Conservation (phyloP, 1,140 invertebrate species). For the Ips typographus region DNA sequence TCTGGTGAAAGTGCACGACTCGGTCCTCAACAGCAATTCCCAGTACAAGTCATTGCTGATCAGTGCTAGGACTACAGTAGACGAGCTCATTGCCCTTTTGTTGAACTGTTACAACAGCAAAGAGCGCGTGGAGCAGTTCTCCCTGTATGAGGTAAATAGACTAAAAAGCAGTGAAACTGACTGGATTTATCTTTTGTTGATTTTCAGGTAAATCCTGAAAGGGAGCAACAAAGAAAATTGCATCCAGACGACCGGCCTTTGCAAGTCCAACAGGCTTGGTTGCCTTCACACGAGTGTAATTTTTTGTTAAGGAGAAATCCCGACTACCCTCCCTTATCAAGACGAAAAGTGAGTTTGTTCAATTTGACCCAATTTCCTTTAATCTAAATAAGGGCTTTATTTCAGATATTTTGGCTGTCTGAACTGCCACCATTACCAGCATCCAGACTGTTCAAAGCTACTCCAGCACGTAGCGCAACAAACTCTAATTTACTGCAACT, state of each 20-base stretch:
- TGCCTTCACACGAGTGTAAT: constrained; percentile 64
- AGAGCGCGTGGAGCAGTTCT: constrained; percentile 82
- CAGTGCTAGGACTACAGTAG: constrained; percentile 85
- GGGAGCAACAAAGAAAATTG: constrained; percentile 82
- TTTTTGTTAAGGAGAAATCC: constrained; percentile 77
- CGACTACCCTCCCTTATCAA: constrained; percentile 67
- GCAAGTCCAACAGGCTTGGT: constrained; percentile 79
- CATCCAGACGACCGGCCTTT: constrained; percentile 83
- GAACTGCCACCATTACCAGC: constrained; percentile 42
- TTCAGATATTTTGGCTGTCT: constrained; percentile 48
- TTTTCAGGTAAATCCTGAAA: constrained; percentile 59
- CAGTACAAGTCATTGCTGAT: constrained; percentile 91
- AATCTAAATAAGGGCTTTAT: constrained; percentile 1
- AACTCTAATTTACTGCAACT: constrained; percentile 32
- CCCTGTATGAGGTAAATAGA: constrained; percentile 69
- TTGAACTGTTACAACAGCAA: constrained; percentile 82
- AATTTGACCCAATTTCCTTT: neutral
- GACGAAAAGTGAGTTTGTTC: constrained; percentile 56
- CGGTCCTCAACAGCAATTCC: constrained; percentile 84
- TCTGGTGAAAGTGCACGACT: constrained; percentile 87
- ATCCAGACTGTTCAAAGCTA: constrained; percentile 37
- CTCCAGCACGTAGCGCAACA: constrained; percentile 4
- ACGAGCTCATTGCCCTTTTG: constrained; percentile 83
- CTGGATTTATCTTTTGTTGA: neutral
- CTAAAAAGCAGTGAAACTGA: neutral